Conservation (phyloP, 2,797 vertebrate species). For the Paguma larvata region DNA sequence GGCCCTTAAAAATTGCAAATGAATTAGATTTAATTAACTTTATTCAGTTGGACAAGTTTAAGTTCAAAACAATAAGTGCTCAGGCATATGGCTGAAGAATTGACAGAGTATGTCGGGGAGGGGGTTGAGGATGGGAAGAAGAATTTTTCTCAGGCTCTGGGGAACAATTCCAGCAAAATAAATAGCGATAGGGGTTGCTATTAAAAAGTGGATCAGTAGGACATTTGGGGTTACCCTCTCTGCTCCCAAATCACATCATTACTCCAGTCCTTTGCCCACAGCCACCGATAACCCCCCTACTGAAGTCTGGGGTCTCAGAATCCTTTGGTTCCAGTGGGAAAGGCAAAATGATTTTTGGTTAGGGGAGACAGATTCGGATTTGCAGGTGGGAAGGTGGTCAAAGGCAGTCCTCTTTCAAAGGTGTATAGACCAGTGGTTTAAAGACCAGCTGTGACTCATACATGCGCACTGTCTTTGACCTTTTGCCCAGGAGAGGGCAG, state of each 20-base stretch:
- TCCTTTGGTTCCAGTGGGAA: background rate
- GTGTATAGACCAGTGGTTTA: background rate
- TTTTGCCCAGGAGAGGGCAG: constrained; percentile 86
- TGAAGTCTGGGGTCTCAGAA: background rate
- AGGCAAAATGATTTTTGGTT: background rate
- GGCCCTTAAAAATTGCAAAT: constrained; percentile 33
- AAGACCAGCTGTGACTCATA: constrained; percentile 50
- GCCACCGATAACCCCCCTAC: fast-evolving
- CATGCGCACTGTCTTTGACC: constrained; percentile 70
- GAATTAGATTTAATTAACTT: constrained; percentile 36
- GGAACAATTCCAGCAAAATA: background rate
- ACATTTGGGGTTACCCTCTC: background rate
- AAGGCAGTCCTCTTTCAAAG: background rate
- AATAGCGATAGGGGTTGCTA: background rate
- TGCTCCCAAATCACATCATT: background rate
- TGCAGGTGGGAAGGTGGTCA: background rate
- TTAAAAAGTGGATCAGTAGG: background rate
- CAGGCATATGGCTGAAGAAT: background rate
- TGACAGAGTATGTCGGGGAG: background rate
- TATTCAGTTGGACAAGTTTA: background rate
- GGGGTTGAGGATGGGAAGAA: background rate
- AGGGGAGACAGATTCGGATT: background rate
- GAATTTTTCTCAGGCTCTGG: background rate
- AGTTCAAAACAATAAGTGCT: background rate
- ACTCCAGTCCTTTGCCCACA: background rate